phyloP scores from a whole-genome alignment of 2,888 invertebrate species.

The Clusia tigrina region DNA sequence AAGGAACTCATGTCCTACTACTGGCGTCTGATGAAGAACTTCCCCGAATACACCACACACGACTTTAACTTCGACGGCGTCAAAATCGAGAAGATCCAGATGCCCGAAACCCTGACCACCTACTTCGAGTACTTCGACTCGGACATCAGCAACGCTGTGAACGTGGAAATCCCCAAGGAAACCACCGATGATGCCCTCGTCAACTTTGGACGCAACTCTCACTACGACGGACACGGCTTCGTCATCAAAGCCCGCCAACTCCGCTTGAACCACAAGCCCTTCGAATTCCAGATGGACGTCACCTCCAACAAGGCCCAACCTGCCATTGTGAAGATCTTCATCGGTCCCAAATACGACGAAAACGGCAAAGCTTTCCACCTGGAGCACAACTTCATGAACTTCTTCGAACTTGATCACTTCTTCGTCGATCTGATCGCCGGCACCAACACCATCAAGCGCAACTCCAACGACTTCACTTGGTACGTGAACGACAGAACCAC shows the following conservation, averaged over 20 bases:
- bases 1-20: constrained; percentile 70
- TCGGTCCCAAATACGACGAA: constrained; percentile 75
- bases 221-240: constrained; percentile 61
- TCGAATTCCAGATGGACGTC: constrained; percentile 69
- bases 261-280: constrained; percentile 73
- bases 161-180: constrained; percentile 62
- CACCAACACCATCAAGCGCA: constrained; percentile 67
- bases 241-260: constrained; percentile 69
- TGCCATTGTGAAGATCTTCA: constrained; percentile 73
- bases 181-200: constrained; percentile 48
- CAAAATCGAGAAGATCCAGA: constrained; percentile 70
- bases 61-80: constrained; percentile 73
- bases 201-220: constrained; percentile 57
- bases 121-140: constrained; percentile 75
- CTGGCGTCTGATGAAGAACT: constrained; percentile 69
- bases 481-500: constrained; percentile 70
- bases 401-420: constrained; percentile 74
- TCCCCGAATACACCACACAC: constrained; percentile 70
- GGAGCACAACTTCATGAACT: constrained; percentile 70
- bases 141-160: constrained; percentile 67
- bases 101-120: constrained; percentile 72
- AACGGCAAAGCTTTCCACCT: constrained; percentile 67
- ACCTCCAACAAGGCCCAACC: constrained; percentile 69
- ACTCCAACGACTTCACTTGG: constrained; percentile 73
- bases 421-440: constrained; percentile 70